These are phyloP conservation scores for Carterocephalus palaemon DNA, from an alignment of 2,888 invertebrate species.

Conservation along the genomic window DNA sequence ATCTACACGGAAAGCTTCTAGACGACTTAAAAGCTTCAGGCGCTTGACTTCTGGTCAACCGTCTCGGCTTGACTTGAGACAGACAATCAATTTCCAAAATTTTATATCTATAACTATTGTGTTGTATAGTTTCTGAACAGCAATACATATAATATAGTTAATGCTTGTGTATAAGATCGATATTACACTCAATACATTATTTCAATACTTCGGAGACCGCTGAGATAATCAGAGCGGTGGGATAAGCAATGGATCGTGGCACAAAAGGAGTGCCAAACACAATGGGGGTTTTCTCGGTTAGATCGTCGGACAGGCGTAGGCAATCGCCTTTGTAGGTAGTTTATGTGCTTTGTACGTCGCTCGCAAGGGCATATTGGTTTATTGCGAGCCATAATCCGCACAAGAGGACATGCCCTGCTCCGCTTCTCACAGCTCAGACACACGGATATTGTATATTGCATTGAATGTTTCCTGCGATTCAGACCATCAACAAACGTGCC, in stretches of 20 bases:
- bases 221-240: conserved; percentile 6
- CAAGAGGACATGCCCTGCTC: conserved; percentile 25
- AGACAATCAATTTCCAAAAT: no score
- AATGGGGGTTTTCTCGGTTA: conserved; percentile 49
- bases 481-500: conserved; percentile 14
- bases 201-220: conserved; percentile 4
- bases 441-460: conserved; percentile 20
- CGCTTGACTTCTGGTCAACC: no score
- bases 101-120: no score
- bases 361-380: conserved; percentile 38
- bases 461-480: conserved; percentile 12
- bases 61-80: no score
- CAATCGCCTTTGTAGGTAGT: conserved; percentile 59
- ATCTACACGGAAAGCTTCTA: no score
- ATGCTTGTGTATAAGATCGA: not conserved
- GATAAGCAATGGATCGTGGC: conserved; percentile 20
- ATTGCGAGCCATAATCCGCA: conserved; percentile 36
- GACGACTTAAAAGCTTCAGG: no score
- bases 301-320: conserved; percentile 48
- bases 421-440: conserved; percentile 20
- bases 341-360: conserved; percentile 47
- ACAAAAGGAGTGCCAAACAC: conserved; percentile 58
- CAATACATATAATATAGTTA: not conserved
- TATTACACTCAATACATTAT: not conserved
- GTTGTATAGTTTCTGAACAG: not conserved